A percentile compares a stretch with the other conserved stretches of the same genome.
Conservation (phyloP, 2,888 invertebrate species). For the Orchesellides sinensis region DNA sequence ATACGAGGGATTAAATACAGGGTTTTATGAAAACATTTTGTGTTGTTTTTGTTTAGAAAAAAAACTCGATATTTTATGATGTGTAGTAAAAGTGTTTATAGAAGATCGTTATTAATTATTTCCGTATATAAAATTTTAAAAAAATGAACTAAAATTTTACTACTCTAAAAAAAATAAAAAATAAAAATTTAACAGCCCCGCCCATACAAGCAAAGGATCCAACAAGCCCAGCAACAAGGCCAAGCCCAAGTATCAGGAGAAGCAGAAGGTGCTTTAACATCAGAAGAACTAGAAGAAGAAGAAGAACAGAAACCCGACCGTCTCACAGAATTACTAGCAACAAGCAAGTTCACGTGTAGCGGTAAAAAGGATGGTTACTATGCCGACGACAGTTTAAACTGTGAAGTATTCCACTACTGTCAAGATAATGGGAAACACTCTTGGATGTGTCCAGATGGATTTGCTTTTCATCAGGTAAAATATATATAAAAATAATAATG, state of each 20-base stretch:
- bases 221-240: slow-evolving; percentile 23
- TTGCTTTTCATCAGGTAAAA: slow-evolving; percentile 88
- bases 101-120: too few relatives aligned
- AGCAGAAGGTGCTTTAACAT: neutral
- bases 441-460: slow-evolving; percentile 94
- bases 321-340: slow-evolving; percentile 85
- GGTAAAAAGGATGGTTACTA: slow-evolving; percentile 92
- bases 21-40: too few relatives aligned
- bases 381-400: slow-evolving; percentile 91
- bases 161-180: neutral
- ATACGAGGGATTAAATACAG: too few relatives aligned
- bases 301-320: slow-evolving; percentile 92
- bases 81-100: too few relatives aligned
- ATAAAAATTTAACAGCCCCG: slow-evolving; percentile 15
- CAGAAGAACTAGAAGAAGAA: slow-evolving; percentile 80
- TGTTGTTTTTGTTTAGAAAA: too few relatives aligned
- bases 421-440: slow-evolving; percentile 93
- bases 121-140: too few relatives aligned
- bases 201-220: slow-evolving; percentile 29
- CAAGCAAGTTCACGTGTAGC: slow-evolving; percentile 90
- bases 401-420: slow-evolving; percentile 96
- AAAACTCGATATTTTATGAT: too few relatives aligned
- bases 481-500: too few relatives aligned
- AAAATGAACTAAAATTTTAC: too few relatives aligned
- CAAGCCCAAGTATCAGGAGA: slow-evolving; percentile 75